Conservation (phyloP, 2,113 vertebrate genomes). For the Pteronura brasiliensis region DNA sequence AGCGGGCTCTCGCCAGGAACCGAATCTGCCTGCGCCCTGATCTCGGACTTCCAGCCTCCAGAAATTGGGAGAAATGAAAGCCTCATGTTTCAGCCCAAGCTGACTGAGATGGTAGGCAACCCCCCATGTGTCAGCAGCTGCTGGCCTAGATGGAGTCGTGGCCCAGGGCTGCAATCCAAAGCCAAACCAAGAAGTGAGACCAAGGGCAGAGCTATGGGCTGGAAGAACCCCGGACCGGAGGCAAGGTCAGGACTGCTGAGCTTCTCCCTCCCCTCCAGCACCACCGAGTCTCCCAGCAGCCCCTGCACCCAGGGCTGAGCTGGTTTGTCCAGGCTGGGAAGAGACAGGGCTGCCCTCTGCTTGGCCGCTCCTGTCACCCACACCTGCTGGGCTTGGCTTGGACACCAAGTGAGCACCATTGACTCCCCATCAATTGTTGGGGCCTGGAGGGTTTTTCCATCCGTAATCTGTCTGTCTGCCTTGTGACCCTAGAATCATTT, state of each 20-base stretch:
- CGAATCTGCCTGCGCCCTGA: accelerated
- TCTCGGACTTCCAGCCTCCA: neutral
- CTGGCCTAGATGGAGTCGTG: accelerated
- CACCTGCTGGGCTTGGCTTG: neutral
- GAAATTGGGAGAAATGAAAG: neutral
- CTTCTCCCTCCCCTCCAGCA: neutral
- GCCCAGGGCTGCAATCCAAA: neutral
- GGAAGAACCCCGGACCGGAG: accelerated
- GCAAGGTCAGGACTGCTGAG: neutral
- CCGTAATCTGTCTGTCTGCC: neutral
- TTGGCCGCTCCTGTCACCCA: neutral
- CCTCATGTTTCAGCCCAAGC: neutral
- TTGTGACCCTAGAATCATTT: slow-evolving; percentile 13
- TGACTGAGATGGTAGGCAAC: neutral
- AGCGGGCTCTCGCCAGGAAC: neutral
- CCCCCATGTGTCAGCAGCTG: neutral
- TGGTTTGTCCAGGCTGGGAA: neutral
- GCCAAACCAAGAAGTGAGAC: neutral
- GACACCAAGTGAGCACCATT: neutral
- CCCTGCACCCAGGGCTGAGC: accelerated
- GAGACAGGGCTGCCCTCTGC: neutral
- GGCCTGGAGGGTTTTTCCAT: slow-evolving; percentile 56
- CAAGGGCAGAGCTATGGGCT: neutral
- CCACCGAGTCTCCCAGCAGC: neutral
- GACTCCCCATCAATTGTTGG: neutral